A percentile compares a stretch with the other conserved stretches of the same genome.
Conservation (phyloP, 2,797 vertebrate genomes). For the Sebastes alutus region DNA sequence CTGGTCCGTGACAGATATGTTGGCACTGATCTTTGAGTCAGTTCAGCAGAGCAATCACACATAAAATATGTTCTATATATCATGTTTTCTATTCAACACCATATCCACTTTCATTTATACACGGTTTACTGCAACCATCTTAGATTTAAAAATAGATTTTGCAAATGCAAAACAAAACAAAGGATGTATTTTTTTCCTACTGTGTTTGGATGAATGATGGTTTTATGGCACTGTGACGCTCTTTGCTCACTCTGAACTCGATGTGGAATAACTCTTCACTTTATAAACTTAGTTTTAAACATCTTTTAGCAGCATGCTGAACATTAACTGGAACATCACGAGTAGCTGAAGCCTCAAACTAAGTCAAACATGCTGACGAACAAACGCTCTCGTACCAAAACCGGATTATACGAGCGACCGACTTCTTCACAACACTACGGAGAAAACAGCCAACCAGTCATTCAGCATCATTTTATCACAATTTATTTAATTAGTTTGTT, state of each 20-base stretch:
- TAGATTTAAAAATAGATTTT: conserved; percentile 63
- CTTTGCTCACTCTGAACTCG: conserved; percentile 42
- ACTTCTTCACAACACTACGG: conserved; percentile 11
- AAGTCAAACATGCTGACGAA: conserved; percentile 64
- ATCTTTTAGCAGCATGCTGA: conserved; percentile 74
- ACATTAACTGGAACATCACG: conserved; percentile 67
- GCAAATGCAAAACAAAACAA: conserved; percentile 50
- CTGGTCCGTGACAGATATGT: conserved; percentile 33
- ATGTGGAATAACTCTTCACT: conserved; percentile 48
- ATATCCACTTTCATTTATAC: conserved; percentile 57
- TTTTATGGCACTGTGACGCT: conserved; percentile 59
- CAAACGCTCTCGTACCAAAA: background rate
- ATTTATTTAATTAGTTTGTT: no score
- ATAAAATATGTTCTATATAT: conserved; percentile 60
- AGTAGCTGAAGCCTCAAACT: conserved; percentile 66
- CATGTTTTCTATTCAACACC: conserved; percentile 66
- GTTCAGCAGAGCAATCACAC: conserved; percentile 49
- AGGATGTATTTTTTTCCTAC: conserved; percentile 13
- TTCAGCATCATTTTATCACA: background rate
- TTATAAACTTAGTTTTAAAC: conserved; percentile 38
- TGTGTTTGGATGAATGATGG: conserved; percentile 52
- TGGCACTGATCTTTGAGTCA: conserved; percentile 42
- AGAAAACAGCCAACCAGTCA: conserved; percentile 22
- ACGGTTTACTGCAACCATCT: conserved; percentile 39
- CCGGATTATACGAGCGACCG: background rate